Evolutionary conservation across 1,140 invertebrate genomes (phyloP).

Genomic region (Amphibalanus amphitrite): DNA sequence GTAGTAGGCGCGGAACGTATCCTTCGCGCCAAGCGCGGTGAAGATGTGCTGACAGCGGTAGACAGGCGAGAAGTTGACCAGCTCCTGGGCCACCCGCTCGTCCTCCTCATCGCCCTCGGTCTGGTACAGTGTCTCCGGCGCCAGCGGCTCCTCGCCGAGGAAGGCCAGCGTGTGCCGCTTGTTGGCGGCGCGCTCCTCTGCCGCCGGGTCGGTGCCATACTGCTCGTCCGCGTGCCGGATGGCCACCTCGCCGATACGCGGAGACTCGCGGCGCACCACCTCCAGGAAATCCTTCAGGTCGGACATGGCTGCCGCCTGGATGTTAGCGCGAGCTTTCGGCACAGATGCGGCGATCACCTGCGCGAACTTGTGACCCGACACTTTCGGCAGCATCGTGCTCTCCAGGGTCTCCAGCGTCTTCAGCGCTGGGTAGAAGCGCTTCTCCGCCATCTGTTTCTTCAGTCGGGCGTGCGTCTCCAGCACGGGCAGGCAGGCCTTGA

Average conservation of each 20-base stretch:
- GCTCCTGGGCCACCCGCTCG: constrained; percentile 79
- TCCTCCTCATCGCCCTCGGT: constrained; percentile 36
- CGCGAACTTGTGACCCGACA: constrained; percentile 90
- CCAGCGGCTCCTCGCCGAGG: not conserved
- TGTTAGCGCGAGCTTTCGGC: constrained; percentile 66
- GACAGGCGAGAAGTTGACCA: constrained; percentile 95
- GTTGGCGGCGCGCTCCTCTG: not conserved
- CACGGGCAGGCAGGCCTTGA: not conserved
- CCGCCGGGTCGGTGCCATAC: constrained; percentile 33
- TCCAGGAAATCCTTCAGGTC: constrained; percentile 96
- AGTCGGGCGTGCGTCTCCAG: not conserved
- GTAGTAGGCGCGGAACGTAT: constrained; percentile 90
- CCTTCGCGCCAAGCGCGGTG: constrained; percentile 74
- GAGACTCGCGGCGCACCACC: constrained; percentile 84
- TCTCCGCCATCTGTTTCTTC: not conserved
- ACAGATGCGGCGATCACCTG: constrained; percentile 74
- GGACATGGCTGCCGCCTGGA: constrained; percentile 86
- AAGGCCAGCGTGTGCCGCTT: not conserved
- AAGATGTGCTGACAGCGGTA: constrained; percentile 97
- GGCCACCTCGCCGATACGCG: constrained; percentile 89
- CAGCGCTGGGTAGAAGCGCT: constrained; percentile 70
- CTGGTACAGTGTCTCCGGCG: not conserved
- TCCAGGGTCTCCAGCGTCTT: constrained; percentile 95
- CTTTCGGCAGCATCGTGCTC: constrained; percentile 72
- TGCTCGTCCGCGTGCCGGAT: constrained; percentile 53